These are phyloP conservation scores for Hirtodrosophila cameraria DNA, from an alignment of 2,888 invertebrate species.

Conservation along the genomic window DNA sequence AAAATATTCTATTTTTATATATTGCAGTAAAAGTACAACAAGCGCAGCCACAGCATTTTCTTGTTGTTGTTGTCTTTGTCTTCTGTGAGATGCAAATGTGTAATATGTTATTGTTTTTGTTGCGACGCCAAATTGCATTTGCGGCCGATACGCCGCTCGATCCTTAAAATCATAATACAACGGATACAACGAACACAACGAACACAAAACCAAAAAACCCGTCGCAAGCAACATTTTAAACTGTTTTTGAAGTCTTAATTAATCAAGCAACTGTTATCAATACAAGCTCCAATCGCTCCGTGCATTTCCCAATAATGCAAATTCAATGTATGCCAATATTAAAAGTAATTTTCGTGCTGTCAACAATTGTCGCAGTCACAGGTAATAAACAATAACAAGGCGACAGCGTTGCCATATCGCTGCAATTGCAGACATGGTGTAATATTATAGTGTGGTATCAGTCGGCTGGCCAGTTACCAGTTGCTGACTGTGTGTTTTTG, in stretches of 20 bases:
- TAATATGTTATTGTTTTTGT: slow-evolving; percentile 71
- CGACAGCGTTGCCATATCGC: slow-evolving; percentile 47
- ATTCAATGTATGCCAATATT: slow-evolving; percentile 74
- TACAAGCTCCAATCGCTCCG: slow-evolving; percentile 34
- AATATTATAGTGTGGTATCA: no score
- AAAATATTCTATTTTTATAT: slow-evolving; percentile 77
- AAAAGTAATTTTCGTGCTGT: slow-evolving; percentile 83
- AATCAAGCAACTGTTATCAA: neutral
- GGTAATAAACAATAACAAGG: slow-evolving; percentile 62
- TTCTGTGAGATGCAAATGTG: slow-evolving; percentile 68
- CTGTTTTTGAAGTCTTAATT: slow-evolving; percentile 24
- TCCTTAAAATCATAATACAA: slow-evolving; percentile 48
- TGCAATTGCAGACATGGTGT: neutral
- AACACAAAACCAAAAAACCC: no score
- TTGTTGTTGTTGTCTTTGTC: slow-evolving; percentile 36
- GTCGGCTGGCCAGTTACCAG: no score
- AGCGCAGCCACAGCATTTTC: slow-evolving; percentile 32
- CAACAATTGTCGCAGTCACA: slow-evolving; percentile 83
- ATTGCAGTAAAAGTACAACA: slow-evolving; percentile 67
- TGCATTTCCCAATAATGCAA: slow-evolving; percentile 66
- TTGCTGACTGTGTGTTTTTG: no score
- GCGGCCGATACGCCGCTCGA: slow-evolving; percentile 74
- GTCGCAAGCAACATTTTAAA: no score
- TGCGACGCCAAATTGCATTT: slow-evolving; percentile 76
- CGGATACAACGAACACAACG: no score